A percentile compares a stretch with the other conserved stretches of the same genome.
Conservation (phyloP, 2,888 invertebrate genomes). For the Megastigmus dorsalis region DNA sequence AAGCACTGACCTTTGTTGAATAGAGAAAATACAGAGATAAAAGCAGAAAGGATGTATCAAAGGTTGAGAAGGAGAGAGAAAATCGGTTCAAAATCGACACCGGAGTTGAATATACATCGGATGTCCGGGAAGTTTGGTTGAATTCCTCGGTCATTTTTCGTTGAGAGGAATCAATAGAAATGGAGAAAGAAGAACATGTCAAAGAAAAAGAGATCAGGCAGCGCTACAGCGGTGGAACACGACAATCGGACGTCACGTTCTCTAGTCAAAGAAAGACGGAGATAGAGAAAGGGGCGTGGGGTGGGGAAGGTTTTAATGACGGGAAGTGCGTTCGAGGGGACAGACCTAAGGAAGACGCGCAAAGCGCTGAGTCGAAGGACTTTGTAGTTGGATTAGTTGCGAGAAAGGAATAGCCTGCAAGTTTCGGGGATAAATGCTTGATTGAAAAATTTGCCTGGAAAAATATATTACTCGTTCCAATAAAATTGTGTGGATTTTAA, state of each 20-base stretch:
- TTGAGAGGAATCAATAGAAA: constrained; percentile 17
- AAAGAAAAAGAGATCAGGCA: neutral
- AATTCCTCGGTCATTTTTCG: constrained; percentile 13
- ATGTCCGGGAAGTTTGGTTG: constrained; percentile 35
- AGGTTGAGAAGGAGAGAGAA: neutral
- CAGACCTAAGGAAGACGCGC: neutral
- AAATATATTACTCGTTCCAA: neutral
- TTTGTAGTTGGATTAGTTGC: constrained; percentile 9
- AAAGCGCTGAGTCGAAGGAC: neutral
- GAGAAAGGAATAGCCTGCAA: constrained; percentile 10
- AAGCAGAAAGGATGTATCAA: constrained; percentile 16
- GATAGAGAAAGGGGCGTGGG: too few relatives aligned
- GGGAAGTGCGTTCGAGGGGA: constrained; percentile 36
- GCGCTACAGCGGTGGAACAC: constrained; percentile 3
- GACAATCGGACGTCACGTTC: constrained; percentile 50
- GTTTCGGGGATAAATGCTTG: neutral
- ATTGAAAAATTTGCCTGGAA: constrained; percentile 1
- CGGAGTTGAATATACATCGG: constrained; percentile 35
- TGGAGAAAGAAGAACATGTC: neutral
- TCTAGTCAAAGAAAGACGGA: constrained; percentile 32
- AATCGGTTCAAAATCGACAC: constrained; percentile 21
- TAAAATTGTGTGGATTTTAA: too few relatives aligned
- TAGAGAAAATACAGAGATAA: neutral
- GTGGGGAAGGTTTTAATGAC: constrained; percentile 31
- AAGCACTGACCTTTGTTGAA: constrained; percentile 1